Evolutionary conservation across 2,797 vertebrate species (phyloP).

Genomic region (Salarias fasciatus): DNA sequence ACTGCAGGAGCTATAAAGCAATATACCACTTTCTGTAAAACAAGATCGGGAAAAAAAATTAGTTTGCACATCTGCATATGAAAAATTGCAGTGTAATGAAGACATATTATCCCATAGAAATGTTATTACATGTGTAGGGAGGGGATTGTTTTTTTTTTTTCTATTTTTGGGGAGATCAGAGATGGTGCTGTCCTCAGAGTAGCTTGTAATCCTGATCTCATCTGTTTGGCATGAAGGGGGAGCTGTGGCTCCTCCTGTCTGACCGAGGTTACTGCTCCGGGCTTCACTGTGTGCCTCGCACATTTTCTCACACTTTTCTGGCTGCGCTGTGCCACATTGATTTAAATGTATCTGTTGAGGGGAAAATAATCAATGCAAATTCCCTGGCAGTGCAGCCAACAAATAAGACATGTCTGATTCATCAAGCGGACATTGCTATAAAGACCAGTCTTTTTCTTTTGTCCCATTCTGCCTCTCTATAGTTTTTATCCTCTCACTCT

Average conservation of each 20-base stretch:
- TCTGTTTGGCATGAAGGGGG: slow-evolving; percentile 94
- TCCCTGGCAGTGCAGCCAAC: slow-evolving; percentile 88
- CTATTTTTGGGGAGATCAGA: slow-evolving; percentile 52
- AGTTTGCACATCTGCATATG: slow-evolving; percentile 49
- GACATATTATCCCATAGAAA: slow-evolving; percentile 66
- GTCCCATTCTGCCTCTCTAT: slow-evolving; percentile 28
- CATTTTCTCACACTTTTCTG: slow-evolving; percentile 83
- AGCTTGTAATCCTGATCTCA: slow-evolving; percentile 79
- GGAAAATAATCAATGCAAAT: slow-evolving; percentile 98
- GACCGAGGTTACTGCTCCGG: slow-evolving; percentile 76
- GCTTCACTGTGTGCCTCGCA: slow-evolving; percentile 67
- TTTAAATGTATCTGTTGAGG: slow-evolving; percentile 94
- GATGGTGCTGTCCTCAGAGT: slow-evolving; percentile 50
- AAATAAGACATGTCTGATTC: slow-evolving; percentile 89
- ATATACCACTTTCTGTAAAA: slow-evolving; percentile 34
- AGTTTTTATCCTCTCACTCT: background rate
- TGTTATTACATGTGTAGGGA: slow-evolving; percentile 44
- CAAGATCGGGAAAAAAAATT: slow-evolving; percentile 23
- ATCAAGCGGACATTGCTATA: slow-evolving; percentile 91
- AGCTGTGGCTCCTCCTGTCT: slow-evolving; percentile 92
- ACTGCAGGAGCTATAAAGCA: slow-evolving; percentile 15
- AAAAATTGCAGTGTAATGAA: slow-evolving; percentile 68
- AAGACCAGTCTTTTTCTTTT: slow-evolving; percentile 85
- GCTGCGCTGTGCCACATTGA: slow-evolving; percentile 88
- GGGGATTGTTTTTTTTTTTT: slow-evolving; percentile 45